phyloP scores from a whole-genome alignment of 2,888 invertebrate genomes.

The Melanostoma mellinum region DNA sequence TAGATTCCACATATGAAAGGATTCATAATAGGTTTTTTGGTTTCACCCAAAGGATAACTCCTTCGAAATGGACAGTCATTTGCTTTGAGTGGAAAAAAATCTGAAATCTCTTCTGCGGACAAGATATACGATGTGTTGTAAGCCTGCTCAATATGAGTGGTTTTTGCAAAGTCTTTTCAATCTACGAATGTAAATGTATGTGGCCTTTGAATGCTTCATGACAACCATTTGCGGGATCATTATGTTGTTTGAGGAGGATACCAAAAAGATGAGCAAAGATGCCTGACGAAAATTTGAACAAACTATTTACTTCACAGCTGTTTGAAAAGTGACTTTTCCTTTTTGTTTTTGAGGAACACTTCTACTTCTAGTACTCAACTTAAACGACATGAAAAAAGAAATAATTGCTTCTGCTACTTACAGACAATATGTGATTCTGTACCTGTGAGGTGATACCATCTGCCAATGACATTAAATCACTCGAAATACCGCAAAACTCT shows the following conservation, averaged over 20 bases:
- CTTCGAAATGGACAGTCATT: conserved; percentile 18
- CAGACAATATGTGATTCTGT: too few species aligned
- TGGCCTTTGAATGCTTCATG: conserved; percentile 19
- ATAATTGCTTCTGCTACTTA: too few species aligned
- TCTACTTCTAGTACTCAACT: not conserved
- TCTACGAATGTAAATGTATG: conserved; percentile 12
- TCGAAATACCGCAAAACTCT: conserved; percentile 24
- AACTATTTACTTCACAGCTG: not conserved
- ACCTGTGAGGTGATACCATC: not conserved
- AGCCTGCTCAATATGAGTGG: conserved; percentile 12
- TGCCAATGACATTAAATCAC: conserved; percentile 29
- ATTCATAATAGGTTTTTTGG: conserved; percentile 54
- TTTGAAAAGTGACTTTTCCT: not conserved
- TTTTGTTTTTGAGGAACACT: not conserved
- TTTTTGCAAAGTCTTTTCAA: conserved; percentile 11
- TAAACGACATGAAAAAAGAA: not conserved
- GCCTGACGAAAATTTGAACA: conserved; percentile 5
- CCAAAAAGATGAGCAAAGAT: not conserved
- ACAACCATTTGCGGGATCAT: conserved; percentile 7
- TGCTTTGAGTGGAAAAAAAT: conserved; percentile 1
- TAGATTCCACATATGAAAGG: conserved; percentile 32
- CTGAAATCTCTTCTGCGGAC: conserved; percentile 10
- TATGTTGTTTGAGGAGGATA: too few species aligned
- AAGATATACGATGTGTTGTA: conserved; percentile 16
- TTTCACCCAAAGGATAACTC: conserved; percentile 32